Evolutionary conservation across 2,113 vertebrate genomes (phyloP), one percentile per base, ranked within the genome.

Genomic region (Odocoileus hemionus): DNA sequence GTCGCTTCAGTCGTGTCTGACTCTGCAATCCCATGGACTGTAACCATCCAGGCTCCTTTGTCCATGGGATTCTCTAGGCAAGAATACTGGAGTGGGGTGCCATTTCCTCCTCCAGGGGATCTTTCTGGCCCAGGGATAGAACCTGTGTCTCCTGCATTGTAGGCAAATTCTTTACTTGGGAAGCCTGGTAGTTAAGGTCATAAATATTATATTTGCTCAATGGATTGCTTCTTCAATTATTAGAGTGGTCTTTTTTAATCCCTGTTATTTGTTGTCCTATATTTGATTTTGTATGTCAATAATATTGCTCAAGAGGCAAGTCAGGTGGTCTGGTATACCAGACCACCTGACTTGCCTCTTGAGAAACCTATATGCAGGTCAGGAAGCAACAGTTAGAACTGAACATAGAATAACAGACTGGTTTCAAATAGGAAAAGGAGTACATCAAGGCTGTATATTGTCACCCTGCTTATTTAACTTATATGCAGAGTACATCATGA

Each of bases 1-100:
- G n/a, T 70, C 0, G 1, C 64, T 70, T 70, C n/a, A 70, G n/a
- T 12, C 2, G 0, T 70, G n/a, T 12, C 19, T 19, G 36, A 23
- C 9, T 70, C 64, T 70, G 19, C n/a, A 70, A 12, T 36, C n/a
- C 64, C n/a, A 36, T 21, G n/a, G 64, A 21, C 64, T 23, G 2
- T 36, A 70, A 70, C 64, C 16, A 19, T 36, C 19, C n/a, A 70
- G n/a, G n/a, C 9, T 36, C n/a, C 19, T 36, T 36, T 70, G 17
- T 70, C n/a, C n/a, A 36, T 21, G 64, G 19, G 64, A 70, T 70
- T 70, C n/a, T 70, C n/a, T 36, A 36, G 17, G 64, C 64, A 70
- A 21, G n/a, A 70, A 36, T 70, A 70, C n/a, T 36, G 64, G n/a
- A 70, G n/a, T 70, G 2, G n/a, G 19, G n/a, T 23, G 4, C n/a